Base-by-base conservation (phyloP, 2,113 vertebrate species). In the Ptilonorhynchus violaceus region DNA sequence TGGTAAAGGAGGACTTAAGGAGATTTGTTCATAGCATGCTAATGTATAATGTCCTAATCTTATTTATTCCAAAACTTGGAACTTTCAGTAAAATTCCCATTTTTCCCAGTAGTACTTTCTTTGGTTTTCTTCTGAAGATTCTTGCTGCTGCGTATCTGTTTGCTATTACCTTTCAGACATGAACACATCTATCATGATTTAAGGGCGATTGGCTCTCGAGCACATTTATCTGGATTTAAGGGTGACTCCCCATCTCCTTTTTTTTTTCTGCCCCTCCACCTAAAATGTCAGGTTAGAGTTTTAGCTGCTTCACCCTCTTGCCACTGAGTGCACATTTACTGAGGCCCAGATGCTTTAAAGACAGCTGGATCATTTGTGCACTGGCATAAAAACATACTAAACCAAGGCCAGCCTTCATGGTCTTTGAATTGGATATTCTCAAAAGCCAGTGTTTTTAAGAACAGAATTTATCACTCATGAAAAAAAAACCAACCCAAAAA, bases 381-480 rank as follows among this genome's bases (percentile, higher is more conserved):
- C 37, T 62, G 83, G 13, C 33, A 70, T 14, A 75, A 91, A 92
- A 89, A 33, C 28, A 53, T 5, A 49, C 0, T 2, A 82, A 90
- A 74, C 10, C 27, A 77, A 62, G 37, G 47, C 30, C 78, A 74
- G n/a, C 12, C 81, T 74, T 59, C 39, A 27, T 15, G 33, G 13
- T n/a, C 53, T 70, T 59, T 58, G 55, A 82, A 73, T 35, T 74
- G 14, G 30, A 55, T 33, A n/a, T 28, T 74, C 42, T 15, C 52
- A 59, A 85, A 68, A 63, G n/a, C 5, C 68, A 82, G 9, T 75
- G 70, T 81, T 96, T 85, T 74, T 74, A 96, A 62, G 69, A 97
- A 91, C 66, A 90, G 63, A 52, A 37, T 83, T 60, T 93, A 85
- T 80, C 60, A 89, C 28, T 85, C 27, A 13, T 41, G 22, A 49